Base-by-base conservation (phyloP, 2,797 vertebrate species). In the Lithobates pipiens region DNA sequence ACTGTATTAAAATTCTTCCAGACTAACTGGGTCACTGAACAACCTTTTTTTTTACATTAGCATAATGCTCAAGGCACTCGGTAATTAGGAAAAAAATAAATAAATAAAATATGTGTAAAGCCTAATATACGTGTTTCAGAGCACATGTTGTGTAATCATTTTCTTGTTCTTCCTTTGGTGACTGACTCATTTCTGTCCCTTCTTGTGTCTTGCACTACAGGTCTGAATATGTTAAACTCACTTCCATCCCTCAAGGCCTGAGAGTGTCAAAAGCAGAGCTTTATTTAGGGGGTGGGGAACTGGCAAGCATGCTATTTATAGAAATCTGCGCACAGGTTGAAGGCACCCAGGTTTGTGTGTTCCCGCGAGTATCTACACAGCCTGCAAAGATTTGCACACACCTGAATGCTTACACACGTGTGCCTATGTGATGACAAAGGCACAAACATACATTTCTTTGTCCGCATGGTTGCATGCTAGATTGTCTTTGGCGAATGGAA, bases 201-300 rank as follows among this genome's bases (percentile, higher is more conserved):
- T 81, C 65, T 34, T 27, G 5, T 77, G 10, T 77, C 44, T 77
- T 65, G 61, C 61, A 25, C 9, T 73, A 69, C 79, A 86, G 85
- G 74, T 86, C 85, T 71, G 67, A 82, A 82, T 72, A 76, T 36
- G 72, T 82, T 82, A 86, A 76, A 86, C 23, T 82, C 80, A 82
- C 72, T 82, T 86, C 46, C 29, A 46, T 71, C 72, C 36, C 80
- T 54, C 21, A 61, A 65, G 85, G 74, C 80, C 75, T 65, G 16
- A 50, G 13, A 72, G 74, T 77, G 85, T 77, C 85, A 86, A 44
- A 63, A 36, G 76, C 76, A 63, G 63, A 81, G 85, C 84, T 80
- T 86, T 86, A 61, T 76, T 72, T 82, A 50, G 73, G 69, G 78
- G 27, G 67, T 74, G 77, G 46, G 61, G 74, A 61, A 77, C 29